A percentile compares a stretch with the other conserved stretches of the same genome.
These are phyloP conservation scores for Ia io DNA, from an alignment of 2,113 vertebrate species.

Conservation along the genomic window DNA sequence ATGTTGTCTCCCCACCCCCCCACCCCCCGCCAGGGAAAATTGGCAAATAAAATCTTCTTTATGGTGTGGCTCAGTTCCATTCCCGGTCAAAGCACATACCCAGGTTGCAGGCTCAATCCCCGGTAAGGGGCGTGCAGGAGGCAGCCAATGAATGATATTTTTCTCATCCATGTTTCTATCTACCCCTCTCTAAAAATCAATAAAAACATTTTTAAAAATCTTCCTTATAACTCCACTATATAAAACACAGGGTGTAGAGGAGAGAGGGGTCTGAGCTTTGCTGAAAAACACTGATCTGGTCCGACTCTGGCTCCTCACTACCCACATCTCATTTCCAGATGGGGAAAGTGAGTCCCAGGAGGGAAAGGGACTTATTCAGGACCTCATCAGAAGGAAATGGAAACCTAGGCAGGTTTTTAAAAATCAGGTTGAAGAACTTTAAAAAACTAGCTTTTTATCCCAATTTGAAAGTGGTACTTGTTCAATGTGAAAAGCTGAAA, in stretches of 20 bases:
- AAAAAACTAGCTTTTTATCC: neutral
- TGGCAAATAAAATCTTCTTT: constrained; percentile 11
- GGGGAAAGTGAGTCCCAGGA: neutral
- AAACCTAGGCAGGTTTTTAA: neutral
- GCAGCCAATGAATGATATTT: too few relatives aligned
- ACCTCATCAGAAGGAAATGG: neutral
- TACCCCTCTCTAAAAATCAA: too few relatives aligned
- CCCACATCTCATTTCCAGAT: neutral
- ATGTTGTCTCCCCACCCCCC: neutral
- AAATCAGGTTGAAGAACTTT: neutral
- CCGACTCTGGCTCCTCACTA: neutral
- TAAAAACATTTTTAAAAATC: neutral
- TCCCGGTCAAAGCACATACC: too few relatives aligned
- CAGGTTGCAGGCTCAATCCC: too few relatives aligned
- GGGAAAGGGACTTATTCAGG: neutral
- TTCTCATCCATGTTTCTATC: too few relatives aligned
- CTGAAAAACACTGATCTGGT: neutral
- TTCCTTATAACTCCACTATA: neutral
- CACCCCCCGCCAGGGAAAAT: neutral
- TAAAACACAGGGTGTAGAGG: neutral
- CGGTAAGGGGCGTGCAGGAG: too few relatives aligned
- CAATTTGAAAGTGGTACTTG: neutral
- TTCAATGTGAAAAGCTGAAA: constrained; percentile 7
- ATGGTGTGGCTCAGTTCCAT: too few relatives aligned
- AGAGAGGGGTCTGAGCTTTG: neutral